Percentiles rank a stretch among this genome's conserved stretches.
Evolutionary conservation across 2,888 invertebrate species (phyloP).

Genomic region (Ischnura elegans): DNA sequence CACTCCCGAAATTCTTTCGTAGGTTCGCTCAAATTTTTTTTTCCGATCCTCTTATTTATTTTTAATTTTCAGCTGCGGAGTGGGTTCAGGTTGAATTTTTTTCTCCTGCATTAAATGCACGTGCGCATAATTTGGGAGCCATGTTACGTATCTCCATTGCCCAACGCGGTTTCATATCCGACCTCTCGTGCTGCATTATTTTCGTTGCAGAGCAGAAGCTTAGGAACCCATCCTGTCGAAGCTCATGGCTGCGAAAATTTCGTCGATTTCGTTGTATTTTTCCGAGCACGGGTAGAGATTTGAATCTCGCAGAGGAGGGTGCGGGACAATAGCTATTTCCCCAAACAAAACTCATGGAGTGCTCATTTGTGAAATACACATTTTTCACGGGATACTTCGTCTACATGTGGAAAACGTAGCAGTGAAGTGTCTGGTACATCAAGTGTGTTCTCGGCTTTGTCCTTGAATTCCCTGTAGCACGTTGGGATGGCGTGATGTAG

Average conservation of each 20-base stretch:
- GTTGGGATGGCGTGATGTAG: too few species aligned
- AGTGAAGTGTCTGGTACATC: too few species aligned
- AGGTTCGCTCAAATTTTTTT: not conserved
- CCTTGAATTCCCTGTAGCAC: too few species aligned
- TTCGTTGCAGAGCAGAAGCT: not conserved
- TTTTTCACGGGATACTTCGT: too few species aligned
- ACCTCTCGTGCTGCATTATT: not conserved
- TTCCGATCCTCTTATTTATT: too few species aligned
- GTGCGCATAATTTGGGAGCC: not conserved
- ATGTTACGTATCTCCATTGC: not conserved
- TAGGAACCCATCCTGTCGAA: not conserved
- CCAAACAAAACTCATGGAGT: too few species aligned
- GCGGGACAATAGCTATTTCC: too few species aligned
- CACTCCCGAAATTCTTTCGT: slow-evolving; percentile 13
- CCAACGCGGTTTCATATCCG: not conserved
- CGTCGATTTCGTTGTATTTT: not conserved
- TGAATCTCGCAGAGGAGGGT: too few species aligned
- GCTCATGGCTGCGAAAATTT: not conserved
- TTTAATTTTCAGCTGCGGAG: not conserved
- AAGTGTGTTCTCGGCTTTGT: too few species aligned
- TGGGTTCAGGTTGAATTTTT: not conserved
- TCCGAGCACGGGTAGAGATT: too few species aligned
- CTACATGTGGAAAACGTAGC: too few species aligned
- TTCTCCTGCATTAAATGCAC: not conserved
- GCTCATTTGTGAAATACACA: too few species aligned